Base-by-base conservation (phyloP, 2,113 vertebrate genomes). In the Cacatua alba region DNA sequence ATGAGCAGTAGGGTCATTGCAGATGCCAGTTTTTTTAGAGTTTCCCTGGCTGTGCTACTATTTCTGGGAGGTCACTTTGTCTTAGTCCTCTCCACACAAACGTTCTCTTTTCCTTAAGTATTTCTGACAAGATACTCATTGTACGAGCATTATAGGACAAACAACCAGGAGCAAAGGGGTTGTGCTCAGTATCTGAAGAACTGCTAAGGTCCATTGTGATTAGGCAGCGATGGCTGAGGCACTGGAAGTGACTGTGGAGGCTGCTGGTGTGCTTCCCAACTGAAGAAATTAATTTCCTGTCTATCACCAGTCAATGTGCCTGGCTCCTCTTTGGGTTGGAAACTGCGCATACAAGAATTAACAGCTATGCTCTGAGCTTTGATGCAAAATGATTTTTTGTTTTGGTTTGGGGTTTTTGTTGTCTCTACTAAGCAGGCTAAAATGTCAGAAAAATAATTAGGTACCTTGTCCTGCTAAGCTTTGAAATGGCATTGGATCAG, bases 401-500 rank as follows among this genome's bases (percentile, higher is more conserved):
- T 57, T 23, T 37, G 18, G 7, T 35, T 52, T 59, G 13, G 23
- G 29, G 7, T 13, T 53, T 71, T 35, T 48, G 11, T 43, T 10
- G 3, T 62, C 60, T 37, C 10, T 83, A 13, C 26, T 76, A 90
- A 88, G 37, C 55, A 63, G 1, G 4, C 20, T 80, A 26, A 44
- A 94, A 84, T 49, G 39, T 72, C 65, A 41, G 53, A 48, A 77
- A 51, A 71, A 48, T 31, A 29, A 33, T 12, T 18, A 18, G 12
- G 55, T 74, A 94, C 81, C 77, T 91, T 94, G 86, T 82, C 62
- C 25, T 52, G 16, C 46, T 79, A 62, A 85, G 74, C 81, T 81
- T 85, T 82, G 92, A 89, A 94, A 89, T 2, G 12, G 57, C 63
- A n/a, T 79, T 93, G 81, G 49, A 94, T 71, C 72, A 65, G 81